A percentile compares a stretch with the other conserved stretches of the same genome.
Conservation (phyloP, 2,888 invertebrate genomes). For the Branchellion lobata region DNA sequence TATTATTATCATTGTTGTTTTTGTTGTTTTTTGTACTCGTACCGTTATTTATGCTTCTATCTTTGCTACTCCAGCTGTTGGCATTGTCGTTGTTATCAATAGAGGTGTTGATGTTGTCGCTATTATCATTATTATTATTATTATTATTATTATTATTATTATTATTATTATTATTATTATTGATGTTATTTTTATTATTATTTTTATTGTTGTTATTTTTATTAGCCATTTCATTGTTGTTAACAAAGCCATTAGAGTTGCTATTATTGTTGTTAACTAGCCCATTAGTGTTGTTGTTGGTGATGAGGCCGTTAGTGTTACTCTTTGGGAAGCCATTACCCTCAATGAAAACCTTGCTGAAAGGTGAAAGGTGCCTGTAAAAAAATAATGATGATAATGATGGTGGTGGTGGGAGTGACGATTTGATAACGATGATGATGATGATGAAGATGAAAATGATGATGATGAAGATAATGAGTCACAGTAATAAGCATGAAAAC, state of each 20-base stretch:
- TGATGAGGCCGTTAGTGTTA: background rate
- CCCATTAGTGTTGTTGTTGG: background rate
- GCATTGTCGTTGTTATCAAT: too few relatives aligned
- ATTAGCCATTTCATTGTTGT: background rate
- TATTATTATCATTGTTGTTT: too few relatives aligned
- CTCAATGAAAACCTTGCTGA: conserved; percentile 46
- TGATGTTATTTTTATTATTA: background rate
- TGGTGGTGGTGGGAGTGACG: background rate
- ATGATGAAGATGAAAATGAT: background rate
- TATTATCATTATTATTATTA: too few relatives aligned
- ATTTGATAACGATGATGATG: background rate
- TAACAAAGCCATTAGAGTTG: background rate
- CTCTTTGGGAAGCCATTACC: conserved; percentile 8
- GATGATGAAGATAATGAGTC: background rate
- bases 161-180: background rate
- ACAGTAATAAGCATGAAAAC: background rate
- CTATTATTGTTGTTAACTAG: background rate
- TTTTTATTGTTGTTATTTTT: background rate
- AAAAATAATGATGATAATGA: background rate
- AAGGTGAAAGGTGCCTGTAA: conserved; percentile 45
- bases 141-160: too few relatives aligned
- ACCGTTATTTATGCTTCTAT: too few relatives aligned
- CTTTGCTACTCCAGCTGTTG: too few relatives aligned
- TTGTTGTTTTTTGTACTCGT: too few relatives aligned
- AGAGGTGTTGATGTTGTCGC: too few relatives aligned